Evolutionary conservation across 2,888 invertebrate genomes (phyloP), one percentile per base, ranked within the genome.

Genomic region (Aspidiotus destructor): DNA sequence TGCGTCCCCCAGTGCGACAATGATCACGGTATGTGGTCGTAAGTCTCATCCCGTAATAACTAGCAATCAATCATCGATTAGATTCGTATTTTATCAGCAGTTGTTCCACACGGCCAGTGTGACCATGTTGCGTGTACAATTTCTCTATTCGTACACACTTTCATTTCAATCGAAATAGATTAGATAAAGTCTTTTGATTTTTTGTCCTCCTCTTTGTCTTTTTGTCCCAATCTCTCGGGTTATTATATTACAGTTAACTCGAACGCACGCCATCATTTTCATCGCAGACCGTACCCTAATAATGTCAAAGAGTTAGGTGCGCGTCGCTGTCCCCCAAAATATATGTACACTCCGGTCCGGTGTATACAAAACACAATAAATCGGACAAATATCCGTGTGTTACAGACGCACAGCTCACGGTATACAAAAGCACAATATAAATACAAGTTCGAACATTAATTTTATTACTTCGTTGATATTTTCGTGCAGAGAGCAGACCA

Each of bases 11-110:
- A 41, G 42, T 41, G 65, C 65, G 65, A 13, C 41, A 28, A 65
- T 65, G 16, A 57, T 42, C 65, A 8, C 55, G 57, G 44, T 65
- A 65, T 65, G 65, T 65, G 65, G 65, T 65, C 65, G 41, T 41
- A 55, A 41, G 54, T 65, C 44, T 57, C 55, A 57, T 65, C 58
- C 65, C 16, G 65, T 65, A 65, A 65, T 65, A 65, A 65, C 65
- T 41, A 57, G 57, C 57, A 65, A 65, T 65, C 65, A 65, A 65
- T 65, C 65, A 65, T 42, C 65, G 65, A 65, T 65, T 65, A 65
- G 65, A 55, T 65, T 65, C 65, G 55, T 65, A 65, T 55, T 55
- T 65, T 65, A 65, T 65, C 65, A 65, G 65, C 65, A 65, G 65
- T 65, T 65, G 65, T 28, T 28, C 28, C 28, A 28, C 28, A 28